Base-by-base conservation (phyloP, 2,888 invertebrate species). In the Anticlea derivata region DNA sequence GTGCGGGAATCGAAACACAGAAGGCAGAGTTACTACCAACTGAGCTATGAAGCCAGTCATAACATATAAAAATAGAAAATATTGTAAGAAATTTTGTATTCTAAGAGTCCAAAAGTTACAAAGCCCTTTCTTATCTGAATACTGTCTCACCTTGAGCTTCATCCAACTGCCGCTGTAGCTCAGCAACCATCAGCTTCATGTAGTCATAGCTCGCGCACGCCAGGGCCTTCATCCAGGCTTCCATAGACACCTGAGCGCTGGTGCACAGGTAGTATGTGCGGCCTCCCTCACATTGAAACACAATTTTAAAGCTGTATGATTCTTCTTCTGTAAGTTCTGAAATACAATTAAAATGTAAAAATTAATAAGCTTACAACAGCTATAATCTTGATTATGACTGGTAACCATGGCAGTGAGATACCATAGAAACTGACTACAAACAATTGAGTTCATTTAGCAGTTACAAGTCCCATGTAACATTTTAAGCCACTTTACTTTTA, bases 201-300 rank as follows among this genome's bases (percentile, higher is more conserved):
- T 98, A 99, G 77, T 98, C 98, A 73, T 98, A 98, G 67, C 97
- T 96, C 0, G 98, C 98, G 78, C 97, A 97, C 0, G 98, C 97
- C 8, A 99, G 83, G 0, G 97, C 95, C 82, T 97, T 98, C 97
- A 98, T 98, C 98, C 98, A 98, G 24, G 94, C 93, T 80, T 98
- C 98, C 97, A 98, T 97, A 1, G 94, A 93, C 56, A 96, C 94
- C 80, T 97, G 96, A 5, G 95, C 94, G 68, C 97, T 97, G 0
- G 98, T 96, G 52, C 96, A 96, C 52, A 99, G 85, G 40, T 94
- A 93, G 74, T 98, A 99, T 17, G 96, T 96, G 26, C 98, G 93
- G 51, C 96, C 95, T 30, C 95, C 94, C 13, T 94, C 93, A 3
- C 98, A 97, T 77, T 97, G 97, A 76, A 98, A 99, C 22, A 96